phyloP scores from a whole-genome alignment of 2,888 invertebrate species.

The Poecilus cupreus region DNA sequence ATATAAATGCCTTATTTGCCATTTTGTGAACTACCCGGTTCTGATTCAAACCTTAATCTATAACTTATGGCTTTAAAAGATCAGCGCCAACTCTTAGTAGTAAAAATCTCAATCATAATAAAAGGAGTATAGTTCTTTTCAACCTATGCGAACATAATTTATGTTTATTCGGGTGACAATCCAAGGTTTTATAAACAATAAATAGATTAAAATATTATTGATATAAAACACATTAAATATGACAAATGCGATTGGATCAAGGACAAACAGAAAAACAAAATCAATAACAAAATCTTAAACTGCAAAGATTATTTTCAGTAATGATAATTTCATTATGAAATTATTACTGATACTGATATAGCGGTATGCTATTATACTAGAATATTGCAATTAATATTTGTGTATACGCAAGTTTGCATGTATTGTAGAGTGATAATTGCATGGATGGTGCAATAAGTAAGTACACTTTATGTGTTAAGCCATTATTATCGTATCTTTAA shows the following conservation, averaged over 20 bases:
- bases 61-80: no score
- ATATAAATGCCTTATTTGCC: no score
- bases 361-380: no score
- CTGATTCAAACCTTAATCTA: no score
- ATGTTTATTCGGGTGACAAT: background rate
- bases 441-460: background rate
- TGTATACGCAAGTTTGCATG: background rate
- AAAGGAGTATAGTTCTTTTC: no score
- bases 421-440: background rate
- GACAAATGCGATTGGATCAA: slow-evolving; percentile 11
- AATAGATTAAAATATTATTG: slow-evolving; percentile 39
- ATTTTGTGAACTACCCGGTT: no score
- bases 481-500: background rate
- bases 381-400: background rate
- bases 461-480: slow-evolving; percentile 17
- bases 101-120: no score
- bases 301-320: background rate
- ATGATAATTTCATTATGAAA: background rate
- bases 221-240: slow-evolving; percentile 33
- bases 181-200: slow-evolving; percentile 33
- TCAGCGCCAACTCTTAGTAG: no score
- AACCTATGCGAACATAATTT: slow-evolving; percentile 19
- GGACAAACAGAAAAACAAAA: background rate
- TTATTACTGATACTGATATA: background rate
- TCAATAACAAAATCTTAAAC: background rate